phyloP scores from a whole-genome alignment of 2,797 vertebrate species.

The Pangasius krempfi region DNA sequence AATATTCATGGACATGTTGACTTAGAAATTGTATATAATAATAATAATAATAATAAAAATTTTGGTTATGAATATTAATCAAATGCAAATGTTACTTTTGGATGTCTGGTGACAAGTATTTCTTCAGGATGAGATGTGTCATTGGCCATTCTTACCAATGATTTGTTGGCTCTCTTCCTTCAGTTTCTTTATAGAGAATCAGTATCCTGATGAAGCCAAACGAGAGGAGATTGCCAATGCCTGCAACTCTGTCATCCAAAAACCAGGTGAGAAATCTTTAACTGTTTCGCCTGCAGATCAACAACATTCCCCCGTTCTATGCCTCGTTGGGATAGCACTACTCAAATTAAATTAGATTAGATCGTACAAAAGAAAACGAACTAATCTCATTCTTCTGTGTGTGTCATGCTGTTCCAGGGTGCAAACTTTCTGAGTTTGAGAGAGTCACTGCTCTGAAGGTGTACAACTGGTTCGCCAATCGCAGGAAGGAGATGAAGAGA shows the following conservation, averaged over 20 bases:
- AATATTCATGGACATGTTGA: not conserved
- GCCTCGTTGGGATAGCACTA: not conserved
- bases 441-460: constrained; percentile 83
- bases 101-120: too few relatives aligned
- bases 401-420: constrained; percentile 65
- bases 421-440: constrained; percentile 83
- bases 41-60: not conserved
- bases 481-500: constrained; percentile 86
- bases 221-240: constrained; percentile 83
- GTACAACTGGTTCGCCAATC: constrained; percentile 87
- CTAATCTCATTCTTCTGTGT: not conserved
- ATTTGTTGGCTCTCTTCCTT: not conserved
- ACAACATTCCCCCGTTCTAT: not conserved
- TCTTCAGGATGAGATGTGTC: not conserved
- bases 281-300: not conserved
- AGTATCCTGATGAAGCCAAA: constrained; percentile 83
- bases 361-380: not conserved
- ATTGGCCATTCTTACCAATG: not conserved
- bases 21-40: not conserved
- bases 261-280: constrained; percentile 71
- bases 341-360: not conserved
- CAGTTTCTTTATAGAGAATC: constrained; percentile 85
- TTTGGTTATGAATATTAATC: not conserved
- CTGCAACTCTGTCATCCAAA: constrained; percentile 84
- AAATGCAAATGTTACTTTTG: not conserved